These are phyloP conservation scores for Scaeva pyrastri DNA, from an alignment of 2,888 invertebrate species.

Conservation along the genomic window DNA sequence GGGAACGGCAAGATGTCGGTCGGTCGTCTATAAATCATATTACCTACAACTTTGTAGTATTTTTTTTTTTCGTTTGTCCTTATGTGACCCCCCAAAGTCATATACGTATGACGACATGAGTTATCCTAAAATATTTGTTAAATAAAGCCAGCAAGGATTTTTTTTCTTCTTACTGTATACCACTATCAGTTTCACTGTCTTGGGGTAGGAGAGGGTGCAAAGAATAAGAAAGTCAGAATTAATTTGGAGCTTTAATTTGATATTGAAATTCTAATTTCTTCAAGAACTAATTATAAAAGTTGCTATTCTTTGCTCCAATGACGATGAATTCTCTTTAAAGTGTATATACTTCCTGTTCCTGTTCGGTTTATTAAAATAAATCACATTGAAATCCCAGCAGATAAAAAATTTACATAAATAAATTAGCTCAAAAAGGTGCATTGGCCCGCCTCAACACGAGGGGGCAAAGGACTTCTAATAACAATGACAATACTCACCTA, in stretches of 20 bases:
- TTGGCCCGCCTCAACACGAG: background rate
- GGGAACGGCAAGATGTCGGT: constrained; percentile 70
- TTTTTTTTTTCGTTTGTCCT: constrained; percentile 37
- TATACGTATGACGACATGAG: constrained; percentile 18
- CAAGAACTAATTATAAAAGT: constrained; percentile 62
- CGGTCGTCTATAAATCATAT: constrained; percentile 75
- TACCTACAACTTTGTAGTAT: constrained; percentile 39
- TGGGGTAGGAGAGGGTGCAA: background rate
- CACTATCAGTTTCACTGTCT: constrained; percentile 34
- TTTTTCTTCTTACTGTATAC: constrained; percentile 12
- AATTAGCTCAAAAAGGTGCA: constrained; percentile 55
- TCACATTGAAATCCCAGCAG: constrained; percentile 61
- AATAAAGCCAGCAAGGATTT: constrained; percentile 59
- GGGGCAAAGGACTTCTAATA: constrained; percentile 36
- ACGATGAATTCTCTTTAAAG: constrained; percentile 19
- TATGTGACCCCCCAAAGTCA: constrained; percentile 33
- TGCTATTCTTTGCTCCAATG: background rate
- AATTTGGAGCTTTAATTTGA: constrained; percentile 44
- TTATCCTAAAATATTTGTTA: constrained; percentile 69
- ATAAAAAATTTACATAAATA: constrained; percentile 68
- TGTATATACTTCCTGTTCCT: background rate
- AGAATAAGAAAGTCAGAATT: constrained; percentile 4
- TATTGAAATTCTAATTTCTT: constrained; percentile 14
- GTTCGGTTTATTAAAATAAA: constrained; percentile 67
- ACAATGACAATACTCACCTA: constrained; percentile 60